Conservation (phyloP, 2,797 vertebrate species). For the Trichosurus vulpecula region DNA sequence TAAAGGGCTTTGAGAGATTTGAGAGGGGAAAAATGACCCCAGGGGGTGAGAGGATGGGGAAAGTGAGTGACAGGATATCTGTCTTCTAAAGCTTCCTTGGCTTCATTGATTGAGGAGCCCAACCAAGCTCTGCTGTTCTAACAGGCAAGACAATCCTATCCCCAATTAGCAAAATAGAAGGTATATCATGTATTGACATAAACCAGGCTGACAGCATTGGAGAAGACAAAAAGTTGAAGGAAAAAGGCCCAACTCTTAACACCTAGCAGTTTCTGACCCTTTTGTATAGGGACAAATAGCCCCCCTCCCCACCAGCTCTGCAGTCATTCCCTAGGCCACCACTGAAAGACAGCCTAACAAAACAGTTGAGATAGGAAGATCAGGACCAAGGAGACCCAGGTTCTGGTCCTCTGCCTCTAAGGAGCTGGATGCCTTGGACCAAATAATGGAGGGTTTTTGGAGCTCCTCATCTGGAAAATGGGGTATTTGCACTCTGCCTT, state of each 20-base stretch:
- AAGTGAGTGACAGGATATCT: background rate
- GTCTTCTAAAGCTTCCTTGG: slow-evolving; percentile 3
- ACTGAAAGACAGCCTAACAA: background rate
- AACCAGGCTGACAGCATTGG: background rate
- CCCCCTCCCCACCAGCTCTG: background rate
- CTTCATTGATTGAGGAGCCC: slow-evolving; percentile 16
- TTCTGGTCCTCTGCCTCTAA: background rate
- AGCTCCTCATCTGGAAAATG: background rate
- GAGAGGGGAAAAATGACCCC: background rate
- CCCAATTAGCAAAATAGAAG: background rate
- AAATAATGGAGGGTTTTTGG: background rate
- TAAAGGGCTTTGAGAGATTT: background rate
- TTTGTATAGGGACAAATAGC: background rate
- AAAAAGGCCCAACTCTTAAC: background rate
- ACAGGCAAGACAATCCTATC: background rate
- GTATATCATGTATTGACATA: background rate
- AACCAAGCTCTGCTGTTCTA: slow-evolving; percentile 41
- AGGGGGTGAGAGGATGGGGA: background rate
- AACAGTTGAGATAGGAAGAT: background rate
- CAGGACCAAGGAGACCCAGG: background rate
- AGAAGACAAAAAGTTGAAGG: slow-evolving; percentile 13
- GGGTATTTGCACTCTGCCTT: background rate
- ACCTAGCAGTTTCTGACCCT: background rate
- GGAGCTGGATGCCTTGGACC: background rate
- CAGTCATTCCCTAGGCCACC: background rate